A percentile compares a stretch with the other conserved stretches of the same genome.
phyloP scores from a whole-genome alignment of 2,113 vertebrate species.

The Hepsetus odoe region DNA sequence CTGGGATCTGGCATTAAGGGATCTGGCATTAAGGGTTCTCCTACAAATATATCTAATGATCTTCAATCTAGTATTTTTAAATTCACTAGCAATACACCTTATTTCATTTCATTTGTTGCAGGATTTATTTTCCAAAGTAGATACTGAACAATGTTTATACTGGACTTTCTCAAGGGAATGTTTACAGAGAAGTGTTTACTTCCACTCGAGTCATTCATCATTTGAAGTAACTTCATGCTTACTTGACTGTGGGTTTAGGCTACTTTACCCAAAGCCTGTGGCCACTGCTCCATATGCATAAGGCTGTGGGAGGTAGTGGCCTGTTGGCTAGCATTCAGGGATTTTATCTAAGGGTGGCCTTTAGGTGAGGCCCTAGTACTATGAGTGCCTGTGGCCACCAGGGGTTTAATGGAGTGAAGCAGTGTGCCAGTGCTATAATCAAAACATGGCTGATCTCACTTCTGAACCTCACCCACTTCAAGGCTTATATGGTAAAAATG shows the following conservation, averaged over 20 bases:
- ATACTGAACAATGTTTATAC: too few relatives aligned
- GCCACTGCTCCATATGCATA: constrained; percentile 35
- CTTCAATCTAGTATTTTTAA: too few relatives aligned
- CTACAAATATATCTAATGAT: too few relatives aligned
- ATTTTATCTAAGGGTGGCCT: neutral
- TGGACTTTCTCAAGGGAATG: too few relatives aligned
- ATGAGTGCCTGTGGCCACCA: neutral
- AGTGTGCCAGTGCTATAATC: constrained; percentile 30
- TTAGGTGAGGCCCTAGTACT: constrained; percentile 21
- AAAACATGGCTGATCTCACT: constrained; percentile 35
- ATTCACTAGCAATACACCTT: too few relatives aligned
- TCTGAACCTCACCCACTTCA: constrained; percentile 15
- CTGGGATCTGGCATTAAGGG: too few relatives aligned
- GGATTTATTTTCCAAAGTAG: too few relatives aligned
- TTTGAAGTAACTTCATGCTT: neutral
- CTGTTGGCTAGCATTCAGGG: constrained; percentile 1
- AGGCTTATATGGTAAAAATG: constrained; percentile 25
- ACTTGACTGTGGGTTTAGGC: neutral
- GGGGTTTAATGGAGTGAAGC: constrained; percentile 31
- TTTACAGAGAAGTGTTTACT: too few relatives aligned
- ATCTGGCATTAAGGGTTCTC: too few relatives aligned
- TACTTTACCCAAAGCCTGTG: neutral
- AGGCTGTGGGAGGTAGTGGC: neutral
- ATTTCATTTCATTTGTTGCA: too few relatives aligned
- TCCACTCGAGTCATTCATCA: too few relatives aligned